Evolutionary conservation across 2,888 invertebrate species (phyloP), one percentile per base, ranked within the genome.

Genomic region (Seladonia tumulorum): DNA sequence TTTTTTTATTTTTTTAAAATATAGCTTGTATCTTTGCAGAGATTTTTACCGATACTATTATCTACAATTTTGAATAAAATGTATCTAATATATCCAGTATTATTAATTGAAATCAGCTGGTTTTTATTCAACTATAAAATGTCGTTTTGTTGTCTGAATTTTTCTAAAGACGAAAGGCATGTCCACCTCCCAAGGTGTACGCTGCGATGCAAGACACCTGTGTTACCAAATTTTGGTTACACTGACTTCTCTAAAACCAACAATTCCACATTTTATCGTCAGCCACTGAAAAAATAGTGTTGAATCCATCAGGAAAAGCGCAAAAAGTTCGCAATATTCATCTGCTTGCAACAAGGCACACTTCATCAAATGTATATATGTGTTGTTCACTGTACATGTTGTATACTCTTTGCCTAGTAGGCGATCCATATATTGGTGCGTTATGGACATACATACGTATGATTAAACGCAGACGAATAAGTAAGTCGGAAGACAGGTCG

Each of bases 401-500:
- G 68, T 72, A 49, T 75, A 83, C 16, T 79, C 77, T 73, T 49
- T 70, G 80, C 47, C 49, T 82, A 79, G 47, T 75, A 71, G 79
- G 18, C 78, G n/a, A 7, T 35, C 47, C 25, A 25, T 29, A 49
- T 47, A 57, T 66, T 79, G 75, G 66, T 68, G 49, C 29, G 35
- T 35, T 66, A 35, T 3, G 18, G 16, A n/a, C 47, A 63, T 39
- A 42, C 42, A 53, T 45, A 16, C 35, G 22, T 42, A 12, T 42
- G n/a, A 72, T 53, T 72, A 78, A 71, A 68, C 14, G 2, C n/a
- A 75, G 68, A 74, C 7, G 68, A 80, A 79, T 39, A n/a, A 81
- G 90, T 90, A 92, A 92, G 90, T 91, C 75, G 72, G 80, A 76
- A 80, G 76, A 81, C 79, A 87, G 89, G 88, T 88, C 72, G 82